These are phyloP conservation scores for Polydesmus complanatus DNA, from an alignment of 2,888 invertebrate genomes.

Conservation along the genomic window DNA sequence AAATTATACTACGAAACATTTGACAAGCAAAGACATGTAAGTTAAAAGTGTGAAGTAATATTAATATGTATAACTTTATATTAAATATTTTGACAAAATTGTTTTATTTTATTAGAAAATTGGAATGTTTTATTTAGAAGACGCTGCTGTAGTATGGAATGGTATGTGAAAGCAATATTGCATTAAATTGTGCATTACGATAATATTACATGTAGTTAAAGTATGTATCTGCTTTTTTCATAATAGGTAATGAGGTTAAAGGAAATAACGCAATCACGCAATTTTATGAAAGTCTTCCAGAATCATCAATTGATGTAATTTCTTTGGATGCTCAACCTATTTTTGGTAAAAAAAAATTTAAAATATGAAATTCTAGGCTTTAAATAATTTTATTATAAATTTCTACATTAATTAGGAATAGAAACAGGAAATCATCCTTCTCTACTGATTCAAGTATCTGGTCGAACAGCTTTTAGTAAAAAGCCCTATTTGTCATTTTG, in stretches of 20 bases:
- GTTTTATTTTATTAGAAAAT: slow-evolving; percentile 29
- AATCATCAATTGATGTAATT: slow-evolving; percentile 57
- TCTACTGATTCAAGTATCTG: slow-evolving; percentile 67
- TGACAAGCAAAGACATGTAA: slow-evolving; percentile 69
- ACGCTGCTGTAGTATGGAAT: slow-evolving; percentile 79
- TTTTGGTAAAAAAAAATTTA: slow-evolving; percentile 35
- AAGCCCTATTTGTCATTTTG: slow-evolving; percentile 51
- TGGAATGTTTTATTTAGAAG: slow-evolving; percentile 64
- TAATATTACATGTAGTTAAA: too few species aligned
- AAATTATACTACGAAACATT: slow-evolving; percentile 76
- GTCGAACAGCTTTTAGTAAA: slow-evolving; percentile 58
- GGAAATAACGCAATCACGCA: slow-evolving; percentile 71
- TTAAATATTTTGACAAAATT: too few species aligned
- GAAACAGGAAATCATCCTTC: too few species aligned
- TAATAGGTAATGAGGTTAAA: slow-evolving; percentile 58
- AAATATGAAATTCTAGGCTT: not conserved
- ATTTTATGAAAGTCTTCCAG: slow-evolving; percentile 68
- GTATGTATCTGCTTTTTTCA: too few species aligned
- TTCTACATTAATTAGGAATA: slow-evolving; percentile 48
- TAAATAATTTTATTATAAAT: not conserved
- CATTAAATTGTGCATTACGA: too few species aligned
- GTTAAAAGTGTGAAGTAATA: too few species aligned
- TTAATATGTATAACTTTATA: too few species aligned
- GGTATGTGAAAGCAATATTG: too few species aligned
- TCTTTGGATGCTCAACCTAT: slow-evolving; percentile 81